Conservation (phyloP, 2,797 vertebrate species). For the Acanthurus tractus region DNA sequence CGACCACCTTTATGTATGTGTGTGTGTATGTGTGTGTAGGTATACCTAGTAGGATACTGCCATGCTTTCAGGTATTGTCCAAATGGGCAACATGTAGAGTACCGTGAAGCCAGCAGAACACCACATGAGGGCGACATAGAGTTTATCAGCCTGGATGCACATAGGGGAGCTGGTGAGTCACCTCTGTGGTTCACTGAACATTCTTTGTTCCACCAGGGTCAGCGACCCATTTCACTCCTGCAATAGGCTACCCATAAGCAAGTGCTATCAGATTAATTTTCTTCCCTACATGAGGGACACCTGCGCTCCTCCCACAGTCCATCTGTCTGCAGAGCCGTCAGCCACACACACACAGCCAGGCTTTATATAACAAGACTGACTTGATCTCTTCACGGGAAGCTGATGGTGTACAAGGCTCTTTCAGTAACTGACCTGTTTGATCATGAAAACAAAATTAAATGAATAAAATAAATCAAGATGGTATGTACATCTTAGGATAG, state of each 20-base stretch:
- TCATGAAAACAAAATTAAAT: neutral
- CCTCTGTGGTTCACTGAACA: neutral
- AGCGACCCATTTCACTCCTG: slow-evolving; percentile 1
- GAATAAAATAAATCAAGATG: neutral
- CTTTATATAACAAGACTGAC: neutral
- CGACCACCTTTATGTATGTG: neutral
- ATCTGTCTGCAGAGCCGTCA: slow-evolving; percentile 29
- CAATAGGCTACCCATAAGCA: neutral
- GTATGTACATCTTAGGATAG: neutral
- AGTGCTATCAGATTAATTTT: slow-evolving; percentile 14
- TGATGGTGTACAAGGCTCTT: neutral
- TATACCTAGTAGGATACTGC: slow-evolving; percentile 90
- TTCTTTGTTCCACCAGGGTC: neutral
- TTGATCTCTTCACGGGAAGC: neutral
- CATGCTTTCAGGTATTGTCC: slow-evolving; percentile 93
- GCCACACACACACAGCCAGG: too few species aligned
- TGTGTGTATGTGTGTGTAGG: slow-evolving; percentile 76
- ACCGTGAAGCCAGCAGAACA: slow-evolving; percentile 87
- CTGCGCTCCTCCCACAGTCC: slow-evolving; percentile 35
- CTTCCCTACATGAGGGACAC: neutral
- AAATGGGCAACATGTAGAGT: slow-evolving; percentile 89
- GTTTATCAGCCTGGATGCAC: slow-evolving; percentile 93
- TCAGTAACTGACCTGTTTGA: neutral
- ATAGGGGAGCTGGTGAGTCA: slow-evolving; percentile 91
- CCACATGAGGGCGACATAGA: slow-evolving; percentile 89